Percentiles rank a stretch among this genome's conserved stretches.
These are phyloP conservation scores for Uromys caudimaculatus DNA, from an alignment of 2,797 vertebrate species.

Conservation along the genomic window DNA sequence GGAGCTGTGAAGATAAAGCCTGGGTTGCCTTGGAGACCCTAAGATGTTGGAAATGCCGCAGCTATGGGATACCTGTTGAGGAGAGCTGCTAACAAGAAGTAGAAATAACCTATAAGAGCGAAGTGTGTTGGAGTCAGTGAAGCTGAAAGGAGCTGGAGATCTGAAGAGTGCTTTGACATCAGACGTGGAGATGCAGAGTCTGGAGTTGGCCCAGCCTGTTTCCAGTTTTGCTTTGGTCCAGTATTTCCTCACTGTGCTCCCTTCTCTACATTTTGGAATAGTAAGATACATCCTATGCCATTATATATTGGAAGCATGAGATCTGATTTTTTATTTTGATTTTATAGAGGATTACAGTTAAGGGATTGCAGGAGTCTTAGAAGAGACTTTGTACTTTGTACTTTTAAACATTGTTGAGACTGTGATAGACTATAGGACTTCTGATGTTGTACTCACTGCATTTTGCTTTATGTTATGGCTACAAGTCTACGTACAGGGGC, in stretches of 20 bases:
- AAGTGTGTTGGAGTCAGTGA: not conserved
- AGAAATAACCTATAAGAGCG: not conserved
- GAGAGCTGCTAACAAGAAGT: not conserved
- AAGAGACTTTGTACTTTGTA: not conserved
- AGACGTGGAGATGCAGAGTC: not conserved
- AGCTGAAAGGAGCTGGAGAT: not conserved
- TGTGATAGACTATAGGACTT: not conserved
- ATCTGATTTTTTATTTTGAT: not conserved
- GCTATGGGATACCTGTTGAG: not conserved
- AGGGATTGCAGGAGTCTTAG: not conserved
- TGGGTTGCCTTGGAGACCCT: not conserved
- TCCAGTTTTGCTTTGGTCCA: not conserved
- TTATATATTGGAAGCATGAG: not conserved
- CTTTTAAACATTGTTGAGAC: not conserved
- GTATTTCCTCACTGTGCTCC: not conserved
- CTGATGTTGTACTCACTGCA: not conserved
- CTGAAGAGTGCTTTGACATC: not conserved
- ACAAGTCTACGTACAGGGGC: not conserved
- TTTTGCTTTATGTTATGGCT: not conserved
- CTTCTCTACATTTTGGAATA: not conserved
- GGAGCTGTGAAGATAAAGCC: not conserved
- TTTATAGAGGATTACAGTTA: not conserved
- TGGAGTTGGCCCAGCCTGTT: not conserved
- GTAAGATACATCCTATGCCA: not conserved
- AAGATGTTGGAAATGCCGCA: not conserved